Evolutionary conservation across 2,113 vertebrate species (phyloP).

Genomic region (Aplodontia rufa): DNA sequence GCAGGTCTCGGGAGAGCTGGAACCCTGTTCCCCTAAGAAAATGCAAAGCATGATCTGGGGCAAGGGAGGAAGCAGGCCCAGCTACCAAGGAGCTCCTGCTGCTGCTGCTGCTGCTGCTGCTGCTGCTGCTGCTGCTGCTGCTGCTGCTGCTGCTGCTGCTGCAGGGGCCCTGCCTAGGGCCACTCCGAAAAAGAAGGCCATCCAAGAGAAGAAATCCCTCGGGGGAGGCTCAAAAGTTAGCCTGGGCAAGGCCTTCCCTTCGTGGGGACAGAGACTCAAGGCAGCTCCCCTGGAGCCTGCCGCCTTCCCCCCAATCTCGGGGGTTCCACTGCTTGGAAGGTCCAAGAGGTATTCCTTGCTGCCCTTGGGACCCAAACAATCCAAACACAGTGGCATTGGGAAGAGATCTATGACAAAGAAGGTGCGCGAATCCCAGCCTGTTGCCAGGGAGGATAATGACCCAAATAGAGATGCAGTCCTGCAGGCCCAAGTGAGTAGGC

Average conservation of each 20-base stretch:
- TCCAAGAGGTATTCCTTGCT: background rate
- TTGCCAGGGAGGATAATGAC: background rate
- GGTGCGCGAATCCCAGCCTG: background rate
- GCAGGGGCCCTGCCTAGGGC: rapidly evolving
- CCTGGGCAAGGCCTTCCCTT: background rate
- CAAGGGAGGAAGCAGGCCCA: background rate
- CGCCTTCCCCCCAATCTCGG: background rate
- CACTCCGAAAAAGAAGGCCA: background rate
- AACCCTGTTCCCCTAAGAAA: background rate
- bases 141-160: background rate
- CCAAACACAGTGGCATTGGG: background rate
- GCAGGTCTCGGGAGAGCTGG: background rate
- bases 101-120: too few relatives aligned
- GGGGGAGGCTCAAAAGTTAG: background rate
- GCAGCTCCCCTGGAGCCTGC: background rate
- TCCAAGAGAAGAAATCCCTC: background rate
- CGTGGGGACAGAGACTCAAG: background rate
- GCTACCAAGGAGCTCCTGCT: background rate
- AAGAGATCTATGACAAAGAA: background rate
- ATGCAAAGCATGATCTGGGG: background rate
- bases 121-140: background rate
- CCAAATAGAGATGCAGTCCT: background rate
- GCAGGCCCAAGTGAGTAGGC: background rate
- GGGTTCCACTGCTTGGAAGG: background rate
- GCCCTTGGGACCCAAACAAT: background rate